Evolutionary conservation across 2,888 invertebrate species (phyloP), one percentile per base, ranked within the genome.

Genomic region (Phasia obesa): DNA sequence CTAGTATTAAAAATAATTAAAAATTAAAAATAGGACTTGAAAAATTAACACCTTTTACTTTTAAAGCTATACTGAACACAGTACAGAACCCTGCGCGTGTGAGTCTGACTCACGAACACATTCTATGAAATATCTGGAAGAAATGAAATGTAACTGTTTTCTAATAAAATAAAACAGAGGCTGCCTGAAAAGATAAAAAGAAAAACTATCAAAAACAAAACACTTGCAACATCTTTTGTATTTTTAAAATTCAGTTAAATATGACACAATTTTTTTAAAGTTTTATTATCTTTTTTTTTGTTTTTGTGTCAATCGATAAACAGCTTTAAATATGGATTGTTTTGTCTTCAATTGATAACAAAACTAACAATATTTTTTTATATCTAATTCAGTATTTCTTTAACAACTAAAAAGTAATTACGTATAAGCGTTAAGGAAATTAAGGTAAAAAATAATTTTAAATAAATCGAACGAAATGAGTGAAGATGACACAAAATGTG

Each of bases 401-500:
- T 44, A 69, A 21, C 65, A 55, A 67, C 49, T 55, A n/a, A 49
- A 19, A 55, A 55, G 70, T 21, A 47, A 60, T 6, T 59, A 81
- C 74, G 59, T 23, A 67, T 9, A 31, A 60, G 59, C 21, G 15
- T 27, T n/a, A 19, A 25, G 21, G 35, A 4, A 38, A 27, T 6
- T 55, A 67, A 49, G 42, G 31, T 27, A 13, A 19, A 47, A 23
- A 3, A 4, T 0, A 62, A 44, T 31, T 31, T 31, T 31, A 11
- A 35, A 15, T 27, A 15, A 25, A 42, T 0, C 15, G 11, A 47
- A 38, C 19, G 42, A 55, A 47, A 85, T 85, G 84, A 78, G 57
- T 17, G 76, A 71, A 23, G 51, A 65, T 17, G 35, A 6, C n/a
- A 87, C 84, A 77, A 87, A 87, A 13, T 77, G 77, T 23, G 84